These are phyloP conservation scores for Drosophila funebris DNA, from an alignment of 1,140 invertebrate species.

Conservation along the genomic window DNA sequence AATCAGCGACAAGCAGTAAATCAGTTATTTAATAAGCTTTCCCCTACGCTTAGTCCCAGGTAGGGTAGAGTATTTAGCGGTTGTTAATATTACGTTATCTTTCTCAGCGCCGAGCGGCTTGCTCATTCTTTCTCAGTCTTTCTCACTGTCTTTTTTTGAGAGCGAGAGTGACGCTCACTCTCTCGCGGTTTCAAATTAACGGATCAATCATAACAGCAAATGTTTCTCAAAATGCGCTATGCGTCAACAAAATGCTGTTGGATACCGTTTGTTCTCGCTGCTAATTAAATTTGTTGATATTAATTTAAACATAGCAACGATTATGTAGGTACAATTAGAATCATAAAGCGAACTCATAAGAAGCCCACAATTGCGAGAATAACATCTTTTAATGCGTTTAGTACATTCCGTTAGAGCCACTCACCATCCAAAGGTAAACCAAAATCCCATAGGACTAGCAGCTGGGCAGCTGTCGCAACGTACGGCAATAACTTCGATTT, in stretches of 20 bases:
- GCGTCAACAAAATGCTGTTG: constrained; percentile 68
- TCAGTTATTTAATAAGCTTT: constrained; percentile 11
- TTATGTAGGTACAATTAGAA: background rate
- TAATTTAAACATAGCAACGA: constrained; percentile 34
- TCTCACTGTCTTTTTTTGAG: constrained; percentile 1
- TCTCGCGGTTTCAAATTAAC: constrained; percentile 62
- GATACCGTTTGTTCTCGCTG: constrained; percentile 47
- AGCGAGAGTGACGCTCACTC: constrained; percentile 11
- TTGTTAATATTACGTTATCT: constrained; percentile 7
- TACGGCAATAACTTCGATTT: constrained; percentile 79
- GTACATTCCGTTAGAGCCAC: constrained; percentile 46
- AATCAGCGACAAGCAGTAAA: constrained; percentile 22
- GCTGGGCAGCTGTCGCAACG: constrained; percentile 59
- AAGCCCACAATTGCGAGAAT: constrained; percentile 26
- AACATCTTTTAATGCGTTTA: constrained; percentile 16
- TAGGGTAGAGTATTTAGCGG: constrained; percentile 28
- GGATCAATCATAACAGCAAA: constrained; percentile 72
- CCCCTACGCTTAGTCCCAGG: background rate
- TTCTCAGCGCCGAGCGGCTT: constrained; percentile 3
- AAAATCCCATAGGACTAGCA: constrained; percentile 27
- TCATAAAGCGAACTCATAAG: background rate
- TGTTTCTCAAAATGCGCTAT: constrained; percentile 51
- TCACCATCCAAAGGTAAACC: constrained; percentile 54
- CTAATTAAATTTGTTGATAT: constrained; percentile 32
- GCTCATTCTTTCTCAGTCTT: background rate